Evolutionary conservation across 2,888 invertebrate species (phyloP), one percentile per base, ranked within the genome.

Genomic region (Drosophila neoperkinsi): DNA sequence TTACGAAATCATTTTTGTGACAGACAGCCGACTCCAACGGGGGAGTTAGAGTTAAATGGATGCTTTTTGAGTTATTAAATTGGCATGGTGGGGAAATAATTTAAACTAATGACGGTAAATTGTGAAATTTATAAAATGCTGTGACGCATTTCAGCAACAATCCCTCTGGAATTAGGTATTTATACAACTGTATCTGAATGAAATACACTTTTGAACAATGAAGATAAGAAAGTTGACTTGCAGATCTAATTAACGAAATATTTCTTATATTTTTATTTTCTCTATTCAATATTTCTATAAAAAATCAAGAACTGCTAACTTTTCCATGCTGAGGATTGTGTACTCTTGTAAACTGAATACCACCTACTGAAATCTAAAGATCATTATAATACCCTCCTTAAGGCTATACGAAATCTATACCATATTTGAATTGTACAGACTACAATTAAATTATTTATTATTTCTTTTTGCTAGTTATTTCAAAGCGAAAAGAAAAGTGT

Each of bases 31-130:
- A 61, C 43, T 33, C 18, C 10, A 36, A 34, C 13, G 43, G 58
- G 64, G 38, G 43, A 69, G 57, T 38, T 52, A 4, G 2, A 56
- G 4, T 7, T 28, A 59, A 69, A 60, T 74, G 50, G 10, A 13
- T 60, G 59, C 36, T 74, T 52, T 69, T 75, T 71, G 57, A 75
- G 53, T 61, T 64, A 53, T 74, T 61, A 28, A 53, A 33, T 49
- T 41, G 46, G 60, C 16, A 63, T 41, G n/a, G 21, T 28, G 2
- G 16, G 31, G 2, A 60, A 50, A 52, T 49, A 50, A 56, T 69
- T 74, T 34, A 49, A 34, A 31, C 11, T 50, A 59, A 59, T 71
- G 9, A 41, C 13, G 33, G n/a, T 41, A 46, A 28, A 67, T 55
- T 67, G 50, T 49, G 33, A 38, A 67, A 53, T 53, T n/a, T 38